Evolutionary conservation across 2,888 invertebrate species (phyloP).

Genomic region (Tetramorium bicarinatum): DNA sequence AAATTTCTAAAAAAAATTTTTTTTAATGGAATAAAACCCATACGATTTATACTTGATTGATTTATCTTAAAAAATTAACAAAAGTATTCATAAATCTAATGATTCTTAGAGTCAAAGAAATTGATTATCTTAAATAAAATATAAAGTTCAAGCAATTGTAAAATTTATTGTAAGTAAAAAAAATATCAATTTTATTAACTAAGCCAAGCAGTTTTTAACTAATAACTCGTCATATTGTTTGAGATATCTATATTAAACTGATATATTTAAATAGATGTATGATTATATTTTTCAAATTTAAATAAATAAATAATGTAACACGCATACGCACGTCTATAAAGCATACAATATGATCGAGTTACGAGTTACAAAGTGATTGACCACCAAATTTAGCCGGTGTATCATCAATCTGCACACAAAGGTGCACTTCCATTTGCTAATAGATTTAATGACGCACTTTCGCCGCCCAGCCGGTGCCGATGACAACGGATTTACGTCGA

Average conservation of each 20-base stretch:
- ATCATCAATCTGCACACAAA: conserved; percentile 67
- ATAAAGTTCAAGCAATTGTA: neutral
- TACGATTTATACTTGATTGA: neutral
- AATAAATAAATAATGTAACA: neutral
- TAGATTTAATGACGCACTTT: conserved; percentile 56
- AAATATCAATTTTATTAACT: neutral
- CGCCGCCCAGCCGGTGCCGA: conserved; percentile 7
- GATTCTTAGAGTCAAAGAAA: neutral
- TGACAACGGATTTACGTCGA: conserved; percentile 10
- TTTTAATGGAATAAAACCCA: neutral
- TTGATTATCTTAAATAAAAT: neutral
- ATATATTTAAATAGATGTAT: neutral
- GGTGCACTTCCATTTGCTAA: conserved; percentile 51
- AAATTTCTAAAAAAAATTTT: neutral
- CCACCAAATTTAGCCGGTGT: neutral
- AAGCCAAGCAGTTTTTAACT: neutral
- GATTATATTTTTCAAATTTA: neutral
- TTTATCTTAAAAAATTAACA: neutral
- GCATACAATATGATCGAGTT: neutral
- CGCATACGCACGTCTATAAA: no score
- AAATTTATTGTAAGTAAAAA: neutral
- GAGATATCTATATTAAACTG: neutral
- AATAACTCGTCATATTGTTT: neutral
- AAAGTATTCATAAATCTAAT: neutral
- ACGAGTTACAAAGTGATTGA: neutral